phyloP scores from a whole-genome alignment of 2,113 vertebrate genomes.

The Syrmaticus mikado region DNA sequence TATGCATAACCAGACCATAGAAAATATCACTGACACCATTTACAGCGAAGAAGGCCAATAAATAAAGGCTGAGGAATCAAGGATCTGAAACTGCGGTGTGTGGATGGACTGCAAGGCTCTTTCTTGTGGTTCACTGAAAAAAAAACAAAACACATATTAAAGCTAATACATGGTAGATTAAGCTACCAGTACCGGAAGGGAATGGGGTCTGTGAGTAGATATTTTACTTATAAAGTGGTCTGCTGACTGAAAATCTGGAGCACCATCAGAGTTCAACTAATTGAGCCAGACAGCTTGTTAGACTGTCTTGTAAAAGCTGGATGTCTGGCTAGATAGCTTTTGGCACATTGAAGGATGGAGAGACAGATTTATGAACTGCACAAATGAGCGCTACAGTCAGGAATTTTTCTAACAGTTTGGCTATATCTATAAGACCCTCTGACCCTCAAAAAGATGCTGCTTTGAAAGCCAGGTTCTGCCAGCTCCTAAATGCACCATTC shows the following conservation, averaged over 20 bases:
- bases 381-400: slow-evolving; percentile 10
- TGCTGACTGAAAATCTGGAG: slow-evolving; percentile 63
- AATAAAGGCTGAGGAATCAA: background rate
- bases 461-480: slow-evolving; percentile 9
- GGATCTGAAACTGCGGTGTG: slow-evolving; percentile 5
- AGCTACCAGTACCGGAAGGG: slow-evolving; percentile 1
- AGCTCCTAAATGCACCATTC: background rate
- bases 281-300: slow-evolving; percentile 68
- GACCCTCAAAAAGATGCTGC: slow-evolving; percentile 20
- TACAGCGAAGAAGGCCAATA: background rate
- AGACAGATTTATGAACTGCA: slow-evolving; percentile 67
- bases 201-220: slow-evolving; percentile 6
- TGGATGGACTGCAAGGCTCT: background rate
- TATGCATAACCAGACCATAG: slow-evolving; percentile 9
- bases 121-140: slow-evolving; percentile 46
- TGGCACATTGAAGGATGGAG: slow-evolving; percentile 51
- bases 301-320: slow-evolving; percentile 64
- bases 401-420: slow-evolving; percentile 50
- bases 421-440: slow-evolving; percentile 29
- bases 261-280: slow-evolving; percentile 56
- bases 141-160: background rate
- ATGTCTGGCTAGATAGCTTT: slow-evolving; percentile 68
- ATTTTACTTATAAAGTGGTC: slow-evolving; percentile 57
- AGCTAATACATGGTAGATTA: slow-evolving; percentile 1
- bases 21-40: background rate